Evolutionary conservation across 2,888 invertebrate genomes (phyloP), one percentile per base, ranked within the genome.

Genomic region (Lasius fuliginosus): DNA sequence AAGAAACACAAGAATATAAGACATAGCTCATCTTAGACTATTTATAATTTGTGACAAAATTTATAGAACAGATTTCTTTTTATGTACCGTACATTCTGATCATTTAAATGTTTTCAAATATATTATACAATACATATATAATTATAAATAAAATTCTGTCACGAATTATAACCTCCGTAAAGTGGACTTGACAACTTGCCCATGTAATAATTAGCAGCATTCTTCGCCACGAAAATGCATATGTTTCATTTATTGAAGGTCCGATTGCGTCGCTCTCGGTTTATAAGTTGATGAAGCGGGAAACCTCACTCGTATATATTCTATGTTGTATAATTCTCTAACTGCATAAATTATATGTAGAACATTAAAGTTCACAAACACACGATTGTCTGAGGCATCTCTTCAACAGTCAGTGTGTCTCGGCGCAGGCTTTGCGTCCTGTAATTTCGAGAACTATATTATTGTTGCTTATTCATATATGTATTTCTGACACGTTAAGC

Each of bases 381-480:
- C 3, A 42, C 6, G 11, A 30, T 79, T 69, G 11, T 56, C 56
- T 15, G 3, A 58, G 6, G 5, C 30, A 30, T 1, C 36, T 53
- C 3, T 76, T 23, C 49, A 36, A 3, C 30, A 64, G 11, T 46
- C 1, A 46, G 12, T 42, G 12, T 42, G 30, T 71, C 18, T 0
- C n/a, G 56, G 3, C 5, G 0, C 46, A 33, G 2, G 0, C 11
- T 69, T 69, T 3, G 8, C 4, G 60, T 12, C 6, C 33, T 68
- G 18, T 71, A 79, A 79, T 79, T 79, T 58, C 23, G 8, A 46
- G 15, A 8, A 18, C 49, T 60, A 79, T 60, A 79, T 81, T 60
- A 60, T 8, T 4, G 18, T 49, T 79, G 42, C 60, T 81, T 73
- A 62, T 36, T 81, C 36, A 74, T 46, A 46, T 0, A 6, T 30